These are phyloP conservation scores for Cynoglossus semilaevis DNA, from an alignment of 2,113 vertebrate genomes.

Conservation along the genomic window DNA sequence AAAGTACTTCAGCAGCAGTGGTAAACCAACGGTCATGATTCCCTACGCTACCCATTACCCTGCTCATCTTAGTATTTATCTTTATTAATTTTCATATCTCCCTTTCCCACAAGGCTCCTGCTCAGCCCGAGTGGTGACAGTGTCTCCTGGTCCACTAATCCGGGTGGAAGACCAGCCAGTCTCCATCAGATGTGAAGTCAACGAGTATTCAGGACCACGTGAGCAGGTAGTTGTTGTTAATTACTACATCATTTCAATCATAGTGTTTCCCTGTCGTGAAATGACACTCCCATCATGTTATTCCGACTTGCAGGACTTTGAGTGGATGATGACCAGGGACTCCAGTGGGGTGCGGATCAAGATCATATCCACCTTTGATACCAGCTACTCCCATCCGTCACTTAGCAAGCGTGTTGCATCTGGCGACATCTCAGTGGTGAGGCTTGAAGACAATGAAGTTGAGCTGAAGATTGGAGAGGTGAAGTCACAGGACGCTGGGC, in stretches of 20 bases:
- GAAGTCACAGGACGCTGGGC: constrained; percentile 79
- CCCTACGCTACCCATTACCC: too few species aligned
- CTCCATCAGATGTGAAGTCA: constrained; percentile 86
- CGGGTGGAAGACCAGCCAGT: constrained; percentile 84
- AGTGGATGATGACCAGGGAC: constrained; percentile 79
- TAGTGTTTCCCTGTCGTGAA: too few species aligned
- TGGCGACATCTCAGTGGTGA: constrained; percentile 77
- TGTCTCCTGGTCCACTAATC: constrained; percentile 83
- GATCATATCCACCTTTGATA: constrained; percentile 89
- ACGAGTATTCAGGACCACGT: constrained; percentile 83
- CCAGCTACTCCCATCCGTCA: constrained; percentile 73
- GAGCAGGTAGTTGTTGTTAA: constrained; percentile 78
- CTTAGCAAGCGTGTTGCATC: constrained; percentile 77
- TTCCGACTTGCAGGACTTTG: constrained; percentile 81
- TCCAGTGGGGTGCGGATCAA: constrained; percentile 14
- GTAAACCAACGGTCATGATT: too few species aligned
- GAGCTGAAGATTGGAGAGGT: constrained; percentile 84
- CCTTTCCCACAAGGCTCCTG: constrained; percentile 64
- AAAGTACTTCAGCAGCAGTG: too few species aligned
- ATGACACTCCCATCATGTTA: background rate
- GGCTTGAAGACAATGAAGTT: constrained; percentile 79
- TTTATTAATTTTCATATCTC: background rate
- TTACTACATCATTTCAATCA: too few species aligned
- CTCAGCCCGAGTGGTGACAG: constrained; percentile 82
- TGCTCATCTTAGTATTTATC: background rate